Base-by-base conservation (phyloP, 2,888 invertebrate genomes). In the Conomelus anceps region DNA sequence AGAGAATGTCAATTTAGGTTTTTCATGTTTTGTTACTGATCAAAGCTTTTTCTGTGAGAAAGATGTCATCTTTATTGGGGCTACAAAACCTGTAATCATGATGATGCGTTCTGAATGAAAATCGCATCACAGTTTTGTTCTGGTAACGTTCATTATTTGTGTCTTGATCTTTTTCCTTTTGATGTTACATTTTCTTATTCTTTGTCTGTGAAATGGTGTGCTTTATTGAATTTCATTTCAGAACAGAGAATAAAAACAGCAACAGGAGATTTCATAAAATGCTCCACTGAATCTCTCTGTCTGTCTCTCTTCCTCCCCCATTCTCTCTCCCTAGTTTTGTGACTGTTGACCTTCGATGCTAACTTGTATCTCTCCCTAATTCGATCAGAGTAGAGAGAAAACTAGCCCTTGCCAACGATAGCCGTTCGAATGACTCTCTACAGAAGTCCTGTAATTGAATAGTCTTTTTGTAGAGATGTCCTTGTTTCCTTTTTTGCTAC, bases 261-360 rank as follows among this genome's bases (percentile, higher is more conserved):
- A n/a, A 17, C n/a, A 63, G n/a, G n/a, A n/a, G 63, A 63, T 63
- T 86, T 24, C 87, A 85, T 23, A 22, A 63, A 29, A 63, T n/a
- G 86, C 23, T 34, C 29, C 89, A 89, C 24, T 89, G 85, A 86
- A 17, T 87, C 87, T 84, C 23, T 41, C 41, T 29, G 13, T 63
- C 63, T 86, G 22, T 34, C 89, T 23, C 23, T 87, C 89, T 22
- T 22, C 23, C 88, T 86, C n/a, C n/a, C 3, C 3, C 63, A n/a
- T 1, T 63, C 26, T 85, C 26, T 22, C 89, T n/a, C 24, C 86
- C 87, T 85, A 34, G 22, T 85, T 85, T 63, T 0, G 34, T 34
- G 34, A 34, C 17, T 63, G 63, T 63, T 63, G 63, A 63, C 63
- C 63, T 13, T n/a, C 63, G n/a, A 63, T 63, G n/a, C 63, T 63